These are phyloP conservation scores for Hirtodrosophila confusa DNA, from an alignment of 2,888 invertebrate species.

Conservation along the genomic window DNA sequence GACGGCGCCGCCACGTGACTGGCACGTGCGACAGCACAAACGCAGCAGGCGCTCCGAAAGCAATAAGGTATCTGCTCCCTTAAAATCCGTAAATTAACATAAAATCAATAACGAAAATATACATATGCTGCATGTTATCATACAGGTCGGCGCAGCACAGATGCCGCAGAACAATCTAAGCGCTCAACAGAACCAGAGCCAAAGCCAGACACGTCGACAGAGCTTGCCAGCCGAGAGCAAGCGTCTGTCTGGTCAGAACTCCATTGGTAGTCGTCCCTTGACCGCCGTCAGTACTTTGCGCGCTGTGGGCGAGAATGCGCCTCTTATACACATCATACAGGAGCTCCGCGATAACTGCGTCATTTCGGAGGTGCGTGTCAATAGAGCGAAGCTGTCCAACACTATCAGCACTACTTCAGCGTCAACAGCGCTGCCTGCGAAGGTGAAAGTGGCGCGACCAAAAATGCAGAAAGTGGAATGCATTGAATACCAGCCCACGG, in stretches of 20 bases:
- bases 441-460: neutral
- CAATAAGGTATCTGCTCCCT: constrained; percentile 53
- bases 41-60: constrained; percentile 69
- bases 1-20: constrained; percentile 55
- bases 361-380: constrained; percentile 82
- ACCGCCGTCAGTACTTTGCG: constrained; percentile 72
- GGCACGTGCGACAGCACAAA: constrained; percentile 63
- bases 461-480: constrained; percentile 27
- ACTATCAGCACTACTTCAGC: constrained; percentile 1
- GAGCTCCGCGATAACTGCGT: constrained; percentile 82
- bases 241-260: constrained; percentile 1
- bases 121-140: constrained; percentile 2
- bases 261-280: constrained; percentile 37
- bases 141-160: neutral
- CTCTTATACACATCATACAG: constrained; percentile 83
- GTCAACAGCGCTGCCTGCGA: constrained; percentile 1
- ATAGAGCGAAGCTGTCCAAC: constrained; percentile 69
- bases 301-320: constrained; percentile 67
- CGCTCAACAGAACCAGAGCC: constrained; percentile 25
- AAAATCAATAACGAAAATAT: neutral
- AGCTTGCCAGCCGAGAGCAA: constrained; percentile 45
- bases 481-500: constrained; percentile 51
- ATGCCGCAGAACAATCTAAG: constrained; percentile 44
- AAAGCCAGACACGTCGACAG: constrained; percentile 32
- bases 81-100: neutral